Conservation (phyloP, 2,113 vertebrate species). For the Aspidoscelis tigris region DNA sequence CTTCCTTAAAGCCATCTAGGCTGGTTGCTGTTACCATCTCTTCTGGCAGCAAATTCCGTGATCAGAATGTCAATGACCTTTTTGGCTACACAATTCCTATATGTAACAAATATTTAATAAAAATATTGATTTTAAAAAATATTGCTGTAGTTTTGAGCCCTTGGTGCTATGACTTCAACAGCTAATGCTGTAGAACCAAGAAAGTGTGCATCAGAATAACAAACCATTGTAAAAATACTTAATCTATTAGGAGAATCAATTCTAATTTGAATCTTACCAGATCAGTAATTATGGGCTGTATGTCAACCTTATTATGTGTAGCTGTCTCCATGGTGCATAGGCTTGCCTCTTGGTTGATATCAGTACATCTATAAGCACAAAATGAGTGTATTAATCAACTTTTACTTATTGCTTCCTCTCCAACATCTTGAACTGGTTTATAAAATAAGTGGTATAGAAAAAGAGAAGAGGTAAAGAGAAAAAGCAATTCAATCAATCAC, state of each 20-base stretch:
- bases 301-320: constrained; percentile 77
- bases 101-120: no score
- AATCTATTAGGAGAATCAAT: not conserved
- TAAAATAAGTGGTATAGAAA: no score
- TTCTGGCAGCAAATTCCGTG: no score
- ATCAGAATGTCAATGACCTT: no score
- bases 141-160: no score
- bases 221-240: not conserved
- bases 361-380: constrained; percentile 86
- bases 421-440: no score
- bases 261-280: constrained; percentile 79
- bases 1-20: no score
- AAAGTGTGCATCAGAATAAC: not conserved
- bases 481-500: no score
- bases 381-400: not conserved
- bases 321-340: constrained; percentile 87
- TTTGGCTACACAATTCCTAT: no score
- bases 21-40: no score
- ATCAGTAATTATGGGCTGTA: constrained; percentile 90
- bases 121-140: no score
- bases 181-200: not conserved
- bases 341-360: constrained; percentile 88
- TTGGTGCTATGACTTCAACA: not conserved
- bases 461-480: no score
- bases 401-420: not conserved